Percentiles rank a stretch among this genome's conserved stretches.
These are phyloP conservation scores for Sus scrofa DNA, from an alignment of 2,113 vertebrate species.

Conservation along the genomic window DNA sequence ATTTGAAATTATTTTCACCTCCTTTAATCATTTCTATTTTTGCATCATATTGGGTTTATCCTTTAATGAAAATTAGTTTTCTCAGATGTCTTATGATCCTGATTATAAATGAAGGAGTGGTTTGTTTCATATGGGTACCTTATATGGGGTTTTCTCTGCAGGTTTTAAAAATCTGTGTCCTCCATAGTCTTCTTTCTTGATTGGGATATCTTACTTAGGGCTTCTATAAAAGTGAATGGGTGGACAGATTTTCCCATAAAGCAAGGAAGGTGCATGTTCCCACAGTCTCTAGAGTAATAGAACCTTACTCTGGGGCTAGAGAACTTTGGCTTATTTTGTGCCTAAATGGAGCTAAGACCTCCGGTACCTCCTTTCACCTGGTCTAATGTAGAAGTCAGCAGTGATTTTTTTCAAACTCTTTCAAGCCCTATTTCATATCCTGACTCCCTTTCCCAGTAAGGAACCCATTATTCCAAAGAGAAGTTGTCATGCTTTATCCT, in stretches of 20 bases:
- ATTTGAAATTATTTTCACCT: not conserved
- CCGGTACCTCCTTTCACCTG: not conserved
- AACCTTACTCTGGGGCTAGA: not conserved
- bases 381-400: not conserved
- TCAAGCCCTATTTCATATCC: not conserved
- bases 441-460: not conserved
- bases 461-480: not conserved
- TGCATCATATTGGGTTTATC: not conserved
- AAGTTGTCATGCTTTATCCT: not conserved
- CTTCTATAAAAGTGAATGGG: not conserved
- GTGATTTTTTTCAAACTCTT: not conserved
- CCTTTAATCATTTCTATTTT: conserved; percentile 52
- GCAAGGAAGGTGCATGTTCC: not conserved
- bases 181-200: not conserved
- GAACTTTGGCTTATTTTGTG: not conserved
- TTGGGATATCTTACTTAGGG: not conserved
- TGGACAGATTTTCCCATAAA: not conserved
- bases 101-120: conserved; percentile 7
- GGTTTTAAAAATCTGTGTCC: not conserved
- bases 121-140: not conserved
- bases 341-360: not conserved
- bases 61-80: not conserved
- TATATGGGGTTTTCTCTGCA: not conserved
- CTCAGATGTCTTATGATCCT: not conserved
- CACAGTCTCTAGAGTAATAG: not conserved